phyloP scores from a whole-genome alignment of 2,797 vertebrate genomes.

The Falco columbarius region DNA sequence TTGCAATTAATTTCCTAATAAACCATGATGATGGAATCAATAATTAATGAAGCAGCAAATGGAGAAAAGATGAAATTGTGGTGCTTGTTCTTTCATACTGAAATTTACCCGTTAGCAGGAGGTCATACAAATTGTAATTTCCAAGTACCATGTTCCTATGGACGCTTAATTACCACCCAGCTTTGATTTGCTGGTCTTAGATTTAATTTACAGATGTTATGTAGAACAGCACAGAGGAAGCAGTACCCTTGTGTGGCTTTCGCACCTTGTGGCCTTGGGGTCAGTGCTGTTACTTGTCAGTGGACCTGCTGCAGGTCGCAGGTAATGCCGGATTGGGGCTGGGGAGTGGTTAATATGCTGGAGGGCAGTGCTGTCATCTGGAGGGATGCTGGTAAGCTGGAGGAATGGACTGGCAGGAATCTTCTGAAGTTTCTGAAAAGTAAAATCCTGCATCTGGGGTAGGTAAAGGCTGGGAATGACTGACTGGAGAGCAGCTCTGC shows the following conservation, averaged over 20 bases:
- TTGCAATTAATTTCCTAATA: background rate
- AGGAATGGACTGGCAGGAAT: background rate
- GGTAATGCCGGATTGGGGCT: background rate
- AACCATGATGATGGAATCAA: background rate
- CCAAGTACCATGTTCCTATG: background rate
- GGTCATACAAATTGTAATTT: background rate
- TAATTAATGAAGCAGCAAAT: background rate
- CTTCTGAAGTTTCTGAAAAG: background rate
- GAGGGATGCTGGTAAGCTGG: too few relatives aligned
- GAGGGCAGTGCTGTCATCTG: background rate
- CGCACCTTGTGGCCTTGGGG: background rate
- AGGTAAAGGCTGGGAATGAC: background rate
- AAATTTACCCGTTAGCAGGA: background rate
- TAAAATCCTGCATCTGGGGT: background rate
- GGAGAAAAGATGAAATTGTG: background rate
- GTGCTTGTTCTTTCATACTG: background rate
- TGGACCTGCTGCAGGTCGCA: accelerated
- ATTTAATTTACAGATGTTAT: background rate
- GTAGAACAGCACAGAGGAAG: accelerated
- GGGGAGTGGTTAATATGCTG: background rate
- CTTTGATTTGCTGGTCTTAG: background rate
- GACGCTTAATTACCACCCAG: accelerated
- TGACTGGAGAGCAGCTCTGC: background rate
- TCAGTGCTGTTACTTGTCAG: background rate
- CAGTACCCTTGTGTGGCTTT: background rate